These are phyloP conservation scores for Himantopus leucocephalus DNA, from an alignment of 2,113 vertebrate genomes.

Conservation along the genomic window DNA sequence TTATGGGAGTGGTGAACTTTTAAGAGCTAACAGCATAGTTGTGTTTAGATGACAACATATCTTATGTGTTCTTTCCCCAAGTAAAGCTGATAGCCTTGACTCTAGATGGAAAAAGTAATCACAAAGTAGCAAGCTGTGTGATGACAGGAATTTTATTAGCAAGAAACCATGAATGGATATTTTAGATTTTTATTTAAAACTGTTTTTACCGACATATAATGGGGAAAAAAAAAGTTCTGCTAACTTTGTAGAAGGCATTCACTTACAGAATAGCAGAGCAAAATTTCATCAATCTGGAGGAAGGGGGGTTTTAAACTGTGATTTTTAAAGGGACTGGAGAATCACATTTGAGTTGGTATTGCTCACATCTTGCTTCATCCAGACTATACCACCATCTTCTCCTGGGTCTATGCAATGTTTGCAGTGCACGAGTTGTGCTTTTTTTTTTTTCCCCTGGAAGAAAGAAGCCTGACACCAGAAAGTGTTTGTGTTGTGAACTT, in stretches of 20 bases:
- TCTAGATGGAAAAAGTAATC: background rate
- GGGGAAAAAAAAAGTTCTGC: background rate
- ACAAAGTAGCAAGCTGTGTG: background rate
- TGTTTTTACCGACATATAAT: background rate
- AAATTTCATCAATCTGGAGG: background rate
- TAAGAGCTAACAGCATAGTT: background rate
- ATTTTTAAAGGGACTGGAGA: background rate
- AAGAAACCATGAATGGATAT: background rate
- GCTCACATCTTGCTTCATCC: background rate
- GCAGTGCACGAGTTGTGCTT: background rate
- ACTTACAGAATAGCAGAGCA: background rate
- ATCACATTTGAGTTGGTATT: background rate
- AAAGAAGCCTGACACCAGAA: background rate
- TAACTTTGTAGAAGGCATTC: background rate
- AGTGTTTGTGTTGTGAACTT: background rate
- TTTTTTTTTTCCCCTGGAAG: background rate
- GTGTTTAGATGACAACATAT: background rate
- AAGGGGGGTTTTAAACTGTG: background rate
- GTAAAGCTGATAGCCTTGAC: background rate
- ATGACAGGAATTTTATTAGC: background rate
- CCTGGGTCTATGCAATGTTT: background rate
- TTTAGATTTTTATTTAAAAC: background rate
- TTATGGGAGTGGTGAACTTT: background rate
- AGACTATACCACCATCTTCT: background rate
- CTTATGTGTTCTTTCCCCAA: background rate